These are phyloP conservation scores for Palythoa grandis DNA, from an alignment of 92 coral and sea anemone genomes.

Conservation along the genomic window DNA sequence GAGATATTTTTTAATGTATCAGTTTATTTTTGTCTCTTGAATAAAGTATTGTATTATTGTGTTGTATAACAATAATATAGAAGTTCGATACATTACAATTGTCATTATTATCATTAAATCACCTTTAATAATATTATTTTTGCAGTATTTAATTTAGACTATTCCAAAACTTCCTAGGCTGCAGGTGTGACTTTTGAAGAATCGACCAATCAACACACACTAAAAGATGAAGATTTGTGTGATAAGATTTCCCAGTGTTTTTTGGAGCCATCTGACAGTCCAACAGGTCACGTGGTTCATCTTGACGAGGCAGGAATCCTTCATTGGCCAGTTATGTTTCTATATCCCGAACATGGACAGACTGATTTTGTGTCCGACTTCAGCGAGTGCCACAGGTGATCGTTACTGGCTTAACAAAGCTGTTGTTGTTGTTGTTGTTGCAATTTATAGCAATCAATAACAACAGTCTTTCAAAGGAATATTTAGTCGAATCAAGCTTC, in stretches of 20 bases:
- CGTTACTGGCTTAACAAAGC: background rate
- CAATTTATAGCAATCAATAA: too few relatives aligned
- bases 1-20: too few relatives aligned
- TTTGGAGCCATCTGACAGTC: slow-evolving; percentile 59
- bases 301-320: slow-evolving; percentile 71
- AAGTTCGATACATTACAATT: too few relatives aligned
- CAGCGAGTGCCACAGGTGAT: slow-evolving; percentile 84
- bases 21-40: too few relatives aligned
- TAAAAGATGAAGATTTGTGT: slow-evolving; percentile 43
- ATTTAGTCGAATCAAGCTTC: too few relatives aligned
- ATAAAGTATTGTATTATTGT: too few relatives aligned
- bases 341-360: slow-evolving; percentile 89
- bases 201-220: slow-evolving; percentile 6
- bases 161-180: slow-evolving; percentile 30
- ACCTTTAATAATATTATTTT: too few relatives aligned
- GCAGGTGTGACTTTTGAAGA: slow-evolving; percentile 58
- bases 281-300: slow-evolving; percentile 70
- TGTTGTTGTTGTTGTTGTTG: background rate
- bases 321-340: slow-evolving; percentile 92
- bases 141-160: too few relatives aligned
- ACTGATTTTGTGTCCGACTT: slow-evolving; percentile 92
- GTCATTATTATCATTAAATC: too few relatives aligned
- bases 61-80: too few relatives aligned
- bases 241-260: slow-evolving; percentile 42
- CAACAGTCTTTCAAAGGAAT: too few relatives aligned